Evolutionary conservation across 2,113 vertebrate species (phyloP).

Genomic region (Caracal caracal): DNA sequence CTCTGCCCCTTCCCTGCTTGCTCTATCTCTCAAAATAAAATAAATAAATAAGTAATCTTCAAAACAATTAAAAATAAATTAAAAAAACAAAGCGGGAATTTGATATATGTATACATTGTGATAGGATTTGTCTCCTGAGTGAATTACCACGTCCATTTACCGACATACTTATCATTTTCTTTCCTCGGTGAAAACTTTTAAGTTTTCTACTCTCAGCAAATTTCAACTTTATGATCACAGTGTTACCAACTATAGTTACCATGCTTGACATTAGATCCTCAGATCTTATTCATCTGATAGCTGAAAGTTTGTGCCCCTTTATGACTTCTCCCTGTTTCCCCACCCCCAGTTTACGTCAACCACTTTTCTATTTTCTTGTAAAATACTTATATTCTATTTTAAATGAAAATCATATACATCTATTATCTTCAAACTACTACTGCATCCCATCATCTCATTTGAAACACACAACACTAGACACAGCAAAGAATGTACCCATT

Average conservation of each 20-base stretch:
- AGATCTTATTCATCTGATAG: neutral
- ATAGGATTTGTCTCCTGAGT: neutral
- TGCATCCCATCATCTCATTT: neutral
- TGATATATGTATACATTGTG: neutral
- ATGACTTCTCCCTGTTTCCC: neutral
- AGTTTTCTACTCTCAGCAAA: neutral
- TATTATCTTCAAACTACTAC: neutral
- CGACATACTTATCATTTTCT: neutral
- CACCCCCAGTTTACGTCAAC: neutral
- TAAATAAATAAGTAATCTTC: too few species aligned
- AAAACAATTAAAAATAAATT: too few species aligned
- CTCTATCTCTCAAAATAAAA: too few species aligned
- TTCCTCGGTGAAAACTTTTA: neutral
- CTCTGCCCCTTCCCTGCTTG: too few species aligned
- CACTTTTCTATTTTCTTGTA: neutral
- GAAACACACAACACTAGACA: neutral
- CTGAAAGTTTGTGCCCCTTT: neutral
- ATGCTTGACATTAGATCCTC: neutral
- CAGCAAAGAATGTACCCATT: neutral
- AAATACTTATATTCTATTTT: neutral
- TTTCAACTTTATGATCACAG: neutral
- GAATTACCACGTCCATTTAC: neutral
- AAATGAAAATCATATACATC: neutral
- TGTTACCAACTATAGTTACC: neutral
- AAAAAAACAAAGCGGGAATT: neutral